Base-by-base conservation (phyloP, 2,113 vertebrate species). In the Sinocyclocheilus anshuiensis region DNA sequence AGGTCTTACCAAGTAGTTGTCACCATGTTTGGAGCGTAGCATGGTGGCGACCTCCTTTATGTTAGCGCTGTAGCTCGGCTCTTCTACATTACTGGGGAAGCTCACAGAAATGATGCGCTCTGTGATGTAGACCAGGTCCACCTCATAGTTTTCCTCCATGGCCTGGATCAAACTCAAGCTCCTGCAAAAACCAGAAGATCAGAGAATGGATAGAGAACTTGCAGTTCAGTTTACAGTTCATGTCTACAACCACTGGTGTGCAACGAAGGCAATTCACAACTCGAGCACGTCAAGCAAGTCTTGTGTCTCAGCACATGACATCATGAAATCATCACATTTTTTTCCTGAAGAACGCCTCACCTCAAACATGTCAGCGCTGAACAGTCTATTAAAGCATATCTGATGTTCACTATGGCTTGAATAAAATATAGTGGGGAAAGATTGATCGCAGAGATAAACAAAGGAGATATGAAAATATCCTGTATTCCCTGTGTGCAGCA, bases 21-120 rank as follows among this genome's bases (percentile, higher is more conserved):
- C 95, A 0, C 96, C 97, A 1, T 99, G 98, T 92, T 99, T 99
- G 92, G 97, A 99, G 91, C 96, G 96, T 90, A 99, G 96, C 98
- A 99, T 99, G 92, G 96, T 97, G 53, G 98, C 97, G 88, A 99
- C 98, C 92, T 99, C 97, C 0, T 95, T 95, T 87, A 99, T 95
- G 94, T 99, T 98, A 91, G 92, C 94, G 22, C 95, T 92, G 81
- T 98, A 99, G 92, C 90, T 97, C 90, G 96, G 96, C 90, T 99
- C 97, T 4, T 98, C 97, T 0, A 96, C 96, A 0, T 88, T 80
- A 74, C 95, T 94, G 89, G 97, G 95, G 90, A 97, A 99, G 89
- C 97, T 97, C 86, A 99, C 97, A 0, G 98, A 97, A 9, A 99
- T 98, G 94, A 99, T 96, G 76, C 96, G 92, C 91, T 97, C 97